Base-by-base conservation (phyloP, 2,113 vertebrate species). In the Chlorodrepanis virens region DNA sequence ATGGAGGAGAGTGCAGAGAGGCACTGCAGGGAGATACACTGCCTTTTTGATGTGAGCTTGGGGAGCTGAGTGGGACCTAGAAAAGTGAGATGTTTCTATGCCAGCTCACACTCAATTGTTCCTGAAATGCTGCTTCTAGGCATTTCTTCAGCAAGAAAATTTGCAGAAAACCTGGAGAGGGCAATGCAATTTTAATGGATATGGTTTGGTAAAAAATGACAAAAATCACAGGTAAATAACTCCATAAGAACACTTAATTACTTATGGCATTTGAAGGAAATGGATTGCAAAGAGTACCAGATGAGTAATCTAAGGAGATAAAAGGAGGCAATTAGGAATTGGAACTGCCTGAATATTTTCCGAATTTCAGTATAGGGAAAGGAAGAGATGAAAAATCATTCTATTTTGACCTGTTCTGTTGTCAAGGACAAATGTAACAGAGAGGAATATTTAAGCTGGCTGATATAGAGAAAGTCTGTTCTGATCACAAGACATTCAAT, bases 271-370 rank as follows among this genome's bases (percentile, higher is more conserved):
- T 91, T 72, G n/a, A 65, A 85, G 65, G 42, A 89, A 87, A 84
- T 80, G 33, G 54, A 67, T 79, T 72, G 35, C 22, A 85, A 84
- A 80, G 29, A 93, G 24, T 42, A 59, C 20, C 33, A 37, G 31
- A 83, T 68, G 61, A 76, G 47, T 91, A 79, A 97, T 53, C 10
- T 83, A 91, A 65, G 23, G 53, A 82, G 35, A 83, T 81, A 89
- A 90, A 93, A 85, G 54, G 14, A 74, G 35, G 47, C 23, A 57
- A 91, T 84, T 65, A 85, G 45, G 53, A 94, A 92, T 13, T 61
- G 77, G 18, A 89, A 49, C 28, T 64, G 15, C 33, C 25, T 72
- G 67, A 76, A 79, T 75, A 77, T 82, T 90, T 91, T 76, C 74
- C 77, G 40, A 85, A 77, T 90, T 88, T 95, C 71, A 86, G 33